Evolutionary conservation across 2,113 vertebrate genomes (phyloP).

Genomic region (Pogona vitticeps): DNA sequence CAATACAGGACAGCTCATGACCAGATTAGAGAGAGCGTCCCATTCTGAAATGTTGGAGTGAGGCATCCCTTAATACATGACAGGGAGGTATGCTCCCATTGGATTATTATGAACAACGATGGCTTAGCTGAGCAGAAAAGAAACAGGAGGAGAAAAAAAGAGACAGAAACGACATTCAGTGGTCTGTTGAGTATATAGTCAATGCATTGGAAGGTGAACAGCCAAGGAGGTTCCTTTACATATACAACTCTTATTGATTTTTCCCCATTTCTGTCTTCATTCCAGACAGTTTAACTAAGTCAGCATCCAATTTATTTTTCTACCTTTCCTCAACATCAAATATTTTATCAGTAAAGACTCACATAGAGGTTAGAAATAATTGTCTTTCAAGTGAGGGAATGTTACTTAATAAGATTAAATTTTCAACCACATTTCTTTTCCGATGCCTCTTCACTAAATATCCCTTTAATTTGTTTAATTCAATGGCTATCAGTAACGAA

Average conservation of each 20-base stretch:
- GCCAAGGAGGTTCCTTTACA: neutral
- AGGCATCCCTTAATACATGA: too few species aligned
- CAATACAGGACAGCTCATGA: too few species aligned
- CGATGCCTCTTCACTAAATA: conserved; percentile 6
- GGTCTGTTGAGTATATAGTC: conserved; percentile 11
- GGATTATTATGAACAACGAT: too few species aligned
- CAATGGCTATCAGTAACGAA: conserved; percentile 31
- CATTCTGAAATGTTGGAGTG: too few species aligned
- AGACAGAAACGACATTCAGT: conserved; percentile 11
- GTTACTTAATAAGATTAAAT: conserved; percentile 47
- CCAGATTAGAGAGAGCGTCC: too few species aligned
- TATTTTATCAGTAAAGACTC: too few species aligned
- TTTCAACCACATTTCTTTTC: conserved; percentile 26
- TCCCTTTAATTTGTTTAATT: conserved; percentile 44
- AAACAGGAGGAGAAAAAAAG: neutral
- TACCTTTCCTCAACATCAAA: conserved; percentile 5
- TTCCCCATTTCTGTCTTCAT: conserved; percentile 22
- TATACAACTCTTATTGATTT: conserved; percentile 45
- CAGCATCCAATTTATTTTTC: conserved; percentile 47
- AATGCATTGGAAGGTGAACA: conserved; percentile 21
- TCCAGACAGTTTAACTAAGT: neutral
- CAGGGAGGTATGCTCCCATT: too few species aligned
- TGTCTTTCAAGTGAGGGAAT: conserved; percentile 33
- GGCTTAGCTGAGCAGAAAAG: neutral
- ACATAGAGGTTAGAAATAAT: conserved; percentile 21